Evolutionary conservation across 1,140 invertebrate species (phyloP), one percentile per base, ranked within the genome.

Genomic region (Lepidotrigona ventralis): DNA sequence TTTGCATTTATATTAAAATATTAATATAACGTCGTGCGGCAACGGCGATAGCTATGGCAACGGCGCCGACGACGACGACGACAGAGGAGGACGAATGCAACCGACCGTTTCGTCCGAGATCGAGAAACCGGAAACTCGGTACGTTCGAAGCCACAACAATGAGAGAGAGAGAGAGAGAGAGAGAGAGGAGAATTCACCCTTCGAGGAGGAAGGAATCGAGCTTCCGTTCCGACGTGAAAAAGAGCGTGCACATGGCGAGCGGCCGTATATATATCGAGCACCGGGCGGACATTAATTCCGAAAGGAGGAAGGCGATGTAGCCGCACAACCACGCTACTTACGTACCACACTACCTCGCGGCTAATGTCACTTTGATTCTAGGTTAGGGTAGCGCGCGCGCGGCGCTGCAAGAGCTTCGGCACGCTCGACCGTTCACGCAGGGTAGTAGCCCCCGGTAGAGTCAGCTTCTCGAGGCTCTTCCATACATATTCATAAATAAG

Each of bases 1-100:
- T 92, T 92, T 91, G 91, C 91, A 92, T 92, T 91, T 92, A 92
- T 92, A 92, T 92, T 92, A 92, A 92, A 92, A 91, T 92, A 92
- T 92, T 92, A 92, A 91, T 92, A 91, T 90, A 88, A 86, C 89
- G 88, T 63, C 29, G 46, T 71, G 84, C 71, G 46, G 33, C 80
- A n/a, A 21, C 54, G 39, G 26, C 56, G 83, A n/a, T 5, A 64
- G 53, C 33, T 51, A 21, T n/a, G 51, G 51, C 53, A 79, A 23
- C 76, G 70, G 69, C 79, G 82, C 23, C 76, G 54, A 66, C 73
- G 85, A 91, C 85, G 88, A 86, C 88, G 88, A 29, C 19, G 64
- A 66, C 39, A 46, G 39, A 46, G 39, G 8, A 46, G 6, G 39
- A 46, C 39, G 39, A 46, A 46, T 46, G 39, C 39, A 46, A 46